Base-by-base conservation (phyloP, 2,888 invertebrate species). In the Fragum fragum region DNA sequence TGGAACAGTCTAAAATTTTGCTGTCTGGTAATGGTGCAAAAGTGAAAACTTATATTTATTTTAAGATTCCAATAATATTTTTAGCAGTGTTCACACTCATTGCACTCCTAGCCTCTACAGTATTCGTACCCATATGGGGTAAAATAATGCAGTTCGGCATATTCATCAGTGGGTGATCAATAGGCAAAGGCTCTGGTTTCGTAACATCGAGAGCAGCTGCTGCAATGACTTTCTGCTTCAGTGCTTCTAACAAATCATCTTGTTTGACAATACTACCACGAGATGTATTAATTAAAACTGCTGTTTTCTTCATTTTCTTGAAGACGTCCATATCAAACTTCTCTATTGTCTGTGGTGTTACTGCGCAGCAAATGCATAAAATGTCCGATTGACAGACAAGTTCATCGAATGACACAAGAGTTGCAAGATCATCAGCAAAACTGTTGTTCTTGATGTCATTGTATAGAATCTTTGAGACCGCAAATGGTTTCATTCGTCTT, bases 181-280 rank as follows among this genome's bases (percentile, higher is more conserved):
- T 90, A 0, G 98, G 98, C 79, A 99, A 95, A 0, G 98, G 98
- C 93, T 98, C 98, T 0, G 98, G 98, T 1, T 97, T 97, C 82
- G 97, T 98, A 0, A 99, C 98, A 95, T 98, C 98, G 52, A 99
- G 95, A 0, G 98, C 98, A 0, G 98, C 98, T 0, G 96, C 97
- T 91, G 96, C 95, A 77, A 98, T 98, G 1, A 95, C 95, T 18
- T 96, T 96, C 63, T 95, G 95, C 89, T 96, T 95, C 69, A 98
- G 95, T 0, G 98, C 98, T 75, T 96, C 95, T 78, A 97, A 96
- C 71, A 98, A 95, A 18, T 97, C 97, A 42, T 96, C 95, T 92
- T 98, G 98, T 93, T 98, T 96, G 0, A 95, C 93, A 9, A 95
- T 82, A 1, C 83, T 91, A 39, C 96, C 95, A 87, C 98, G 81